Evolutionary conservation across 1,140 invertebrate species (phyloP), one percentile per base, ranked within the genome.

Genomic region (Macrotrachela quadricornifera): DNA sequence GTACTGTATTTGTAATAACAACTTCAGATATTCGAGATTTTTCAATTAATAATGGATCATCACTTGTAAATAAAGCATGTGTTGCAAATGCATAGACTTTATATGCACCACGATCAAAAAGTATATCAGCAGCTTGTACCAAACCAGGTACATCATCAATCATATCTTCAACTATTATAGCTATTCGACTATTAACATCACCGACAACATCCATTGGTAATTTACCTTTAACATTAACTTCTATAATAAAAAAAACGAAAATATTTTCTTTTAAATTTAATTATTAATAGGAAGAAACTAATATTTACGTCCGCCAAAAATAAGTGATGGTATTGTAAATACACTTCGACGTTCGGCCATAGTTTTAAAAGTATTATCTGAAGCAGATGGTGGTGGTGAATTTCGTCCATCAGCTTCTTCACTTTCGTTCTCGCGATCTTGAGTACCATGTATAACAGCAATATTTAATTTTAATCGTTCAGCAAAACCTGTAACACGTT

Each of bases 101-200:
- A 69, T 92, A 91, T n/a, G 92, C 92, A 44, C 92, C 92, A 62
- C 87, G 77, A 63, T 94, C 87, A 67, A 92, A 94, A 14, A 96
- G 70, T 11, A 92, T 82, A 67, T 95, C 87, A 16, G 91, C 88
- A 46, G 90, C 90, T 18, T 84, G 85, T 10, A 94, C 88, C 71
- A 90, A 95, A 11, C 85, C 84, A 58, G 84, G 79, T 0, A 95
- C 90, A 72, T 97, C 91, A 69, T 97, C 92, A 49, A 99, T 87
- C 75, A 97, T 81, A 65, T 97, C 90, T 71, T 96, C 86, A 71
- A 97, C 90, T 80, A 97, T 94, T 57, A 99, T 96, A 40, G 92
- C 92, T 66, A 96, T 96, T 60, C 85, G 77, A 37, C 91, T 91
- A 46, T 82, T 83, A 12, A 94, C 88, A 74, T 94, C 88, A 15